Percentiles rank a stretch among this genome's conserved stretches.
Conservation (phyloP, 2,888 invertebrate genomes). For the Gymnocheta viridis region DNA sequence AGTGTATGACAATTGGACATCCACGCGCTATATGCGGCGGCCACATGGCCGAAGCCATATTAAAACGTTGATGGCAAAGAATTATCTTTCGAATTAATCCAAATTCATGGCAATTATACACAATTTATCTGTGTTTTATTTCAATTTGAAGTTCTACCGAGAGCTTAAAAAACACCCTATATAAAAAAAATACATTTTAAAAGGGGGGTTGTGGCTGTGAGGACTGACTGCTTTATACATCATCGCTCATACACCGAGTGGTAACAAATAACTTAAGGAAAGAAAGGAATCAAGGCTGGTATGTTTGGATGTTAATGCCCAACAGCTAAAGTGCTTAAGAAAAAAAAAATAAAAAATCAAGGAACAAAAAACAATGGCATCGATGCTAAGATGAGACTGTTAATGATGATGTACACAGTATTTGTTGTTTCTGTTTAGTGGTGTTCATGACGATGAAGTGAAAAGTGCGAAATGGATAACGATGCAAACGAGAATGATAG, state of each 20-base stretch:
- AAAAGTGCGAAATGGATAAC: slow-evolving; percentile 65
- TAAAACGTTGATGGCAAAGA: too few species aligned
- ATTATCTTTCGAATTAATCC: too few species aligned
- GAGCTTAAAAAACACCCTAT: too few species aligned
- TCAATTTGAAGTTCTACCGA: too few species aligned
- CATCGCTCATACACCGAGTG: background rate
- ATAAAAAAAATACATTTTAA: slow-evolving; percentile 48
- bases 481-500: slow-evolving; percentile 38
- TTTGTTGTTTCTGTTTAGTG: slow-evolving; percentile 32
- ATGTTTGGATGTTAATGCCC: slow-evolving; percentile 50
- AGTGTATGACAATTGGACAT: too few species aligned
- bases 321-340: slow-evolving; percentile 51
- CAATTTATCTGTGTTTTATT: too few species aligned
- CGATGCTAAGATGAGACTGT: slow-evolving; percentile 43
- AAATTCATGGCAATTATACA: too few species aligned
- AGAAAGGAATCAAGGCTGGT: slow-evolving; percentile 20
- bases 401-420: slow-evolving; percentile 34
- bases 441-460: slow-evolving; percentile 56
- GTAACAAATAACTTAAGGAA: background rate
- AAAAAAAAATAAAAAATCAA: slow-evolving; percentile 33
- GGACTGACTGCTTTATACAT: slow-evolving; percentile 16
- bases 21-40: too few species aligned
- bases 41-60: too few species aligned
- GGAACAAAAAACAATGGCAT: slow-evolving; percentile 28
- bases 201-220: slow-evolving; percentile 30